Base-by-base conservation (phyloP, 2,888 invertebrate species). In the Calliphora vomitoria region DNA sequence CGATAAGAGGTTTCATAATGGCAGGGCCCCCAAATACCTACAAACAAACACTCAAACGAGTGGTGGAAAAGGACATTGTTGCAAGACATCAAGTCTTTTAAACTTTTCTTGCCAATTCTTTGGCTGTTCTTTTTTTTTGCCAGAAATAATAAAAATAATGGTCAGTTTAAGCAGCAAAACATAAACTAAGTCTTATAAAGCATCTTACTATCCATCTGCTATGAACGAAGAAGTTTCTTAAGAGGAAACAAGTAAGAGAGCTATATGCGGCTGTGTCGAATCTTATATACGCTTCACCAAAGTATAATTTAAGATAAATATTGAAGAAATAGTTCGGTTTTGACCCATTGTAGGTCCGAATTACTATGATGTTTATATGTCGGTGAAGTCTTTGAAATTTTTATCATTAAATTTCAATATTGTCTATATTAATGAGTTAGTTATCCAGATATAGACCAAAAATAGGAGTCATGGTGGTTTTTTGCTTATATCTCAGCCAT, bases 1-100 rank as follows among this genome's bases (percentile, higher is more conserved):
- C 91, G 93, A 92, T 92, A 92, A 92, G 91, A 90, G 69, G 79
- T 69, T 79, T 75, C 80, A 66, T 72, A 86, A 72, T 72, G 71
- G 47, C 41, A 80, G 55, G 38, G 72, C 79, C 66, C 35, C 50
- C 60, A 82, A 69, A 68, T 47, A 18, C 18, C 50, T 31, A 44
- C 31, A 41, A 18, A 71, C 41, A 72, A 6, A 25, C 25, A 60
- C 38, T 18, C 44, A 25, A 25, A 35, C 20, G 8, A 69, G 15
- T 13, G 41, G n/a, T 38, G 38, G 55, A 75, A 47, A 55, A 82
- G 69, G 86, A 82, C 79, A 69, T 75, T 82, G 82, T 79, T 82
- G 79, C 68, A 79, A 75, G 72, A 35, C 66, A 78, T 31, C 58
- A 72, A 38, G 11, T 69, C 4, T 68, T 31, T 55, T 15, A 31